Evolutionary conservation across 2,797 vertebrate species (phyloP), one percentile per base, ranked within the genome.

Genomic region (Rousettus madagascariensis): DNA sequence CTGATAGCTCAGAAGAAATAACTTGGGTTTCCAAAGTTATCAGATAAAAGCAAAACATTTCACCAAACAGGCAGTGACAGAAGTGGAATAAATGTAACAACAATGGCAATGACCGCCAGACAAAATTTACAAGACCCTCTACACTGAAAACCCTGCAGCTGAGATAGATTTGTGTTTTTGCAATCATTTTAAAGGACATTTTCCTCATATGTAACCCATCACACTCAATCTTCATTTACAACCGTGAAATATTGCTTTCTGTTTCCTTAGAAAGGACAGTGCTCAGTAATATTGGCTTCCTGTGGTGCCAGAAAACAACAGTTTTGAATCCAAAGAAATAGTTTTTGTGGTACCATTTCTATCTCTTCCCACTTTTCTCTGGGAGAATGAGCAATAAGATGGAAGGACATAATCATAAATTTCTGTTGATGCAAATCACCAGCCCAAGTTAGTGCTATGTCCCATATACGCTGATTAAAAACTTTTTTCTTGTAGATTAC

Each of bases 21-120:
- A 79, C 66, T 91, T 33, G 75, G 51, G 83, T 96, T 95, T 96
- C 93, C 71, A 55, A 80, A 95, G 84, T 75, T 51, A 97, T 94
- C 86, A 96, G 94, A 84, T 78, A 66, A 94, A 96, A 95, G 92
- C 86, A 91, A 91, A 49, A 26, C 72, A 83, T 46, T 46, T 72
- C 86, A 66, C 91, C 74, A 65, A 94, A 96, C 57, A 86, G 77
- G 86, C 74, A 36, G 61, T 65, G 94, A 86, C 59, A 94, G 68
- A 43, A 93, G 84, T 2, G 90, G 86, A 88, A 78, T 88, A 96
- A 95, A 68, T 0, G 38, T 24, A 96, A 90, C 75, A 87, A 65
- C 4, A 28, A 63, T 17, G 90, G 88, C 72, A 77, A 46, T 49
- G 30, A 86, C 59, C 91, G 66, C 57, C 87, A 74, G 79, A 38